Percentiles rank a stretch among this genome's conserved stretches.
Evolutionary conservation across 2,888 invertebrate genomes (phyloP).

Genomic region (Phorcus lineatus): DNA sequence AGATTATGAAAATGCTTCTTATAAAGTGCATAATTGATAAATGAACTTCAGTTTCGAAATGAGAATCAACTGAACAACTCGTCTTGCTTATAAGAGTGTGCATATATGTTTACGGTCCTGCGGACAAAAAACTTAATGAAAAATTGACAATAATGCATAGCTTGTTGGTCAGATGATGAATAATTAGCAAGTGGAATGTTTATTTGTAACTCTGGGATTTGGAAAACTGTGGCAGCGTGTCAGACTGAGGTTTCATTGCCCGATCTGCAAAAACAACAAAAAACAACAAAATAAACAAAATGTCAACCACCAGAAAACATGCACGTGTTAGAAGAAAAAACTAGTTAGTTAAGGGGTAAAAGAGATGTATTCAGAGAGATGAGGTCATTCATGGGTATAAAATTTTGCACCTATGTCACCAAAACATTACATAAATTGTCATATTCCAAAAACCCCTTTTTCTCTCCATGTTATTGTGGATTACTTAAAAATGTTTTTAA

Average conservation of each 20-base stretch:
- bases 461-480: too few species aligned
- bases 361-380: not conserved
- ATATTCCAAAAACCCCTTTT: too few species aligned
- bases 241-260: constrained; percentile 67
- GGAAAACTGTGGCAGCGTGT: constrained; percentile 17
- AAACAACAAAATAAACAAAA: constrained; percentile 42
- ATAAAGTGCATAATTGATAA: not conserved
- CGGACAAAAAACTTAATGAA: too few species aligned
- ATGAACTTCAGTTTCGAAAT: not conserved
- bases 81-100: too few species aligned
- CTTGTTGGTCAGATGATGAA: not conserved
- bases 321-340: not conserved
- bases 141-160: too few species aligned
- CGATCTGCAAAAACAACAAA: constrained; percentile 55
- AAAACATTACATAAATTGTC: too few species aligned
- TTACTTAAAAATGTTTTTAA: too few species aligned
- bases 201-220: not conserved
- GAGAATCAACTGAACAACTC: not conserved
- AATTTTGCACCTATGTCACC: too few species aligned
- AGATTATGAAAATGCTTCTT: not conserved
- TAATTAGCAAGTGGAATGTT: not conserved
- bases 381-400: too few species aligned
- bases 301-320: not conserved
- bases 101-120: too few species aligned
- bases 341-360: not conserved